Conservation (phyloP, 1,140 invertebrate species). For the Danaus melanippus region DNA sequence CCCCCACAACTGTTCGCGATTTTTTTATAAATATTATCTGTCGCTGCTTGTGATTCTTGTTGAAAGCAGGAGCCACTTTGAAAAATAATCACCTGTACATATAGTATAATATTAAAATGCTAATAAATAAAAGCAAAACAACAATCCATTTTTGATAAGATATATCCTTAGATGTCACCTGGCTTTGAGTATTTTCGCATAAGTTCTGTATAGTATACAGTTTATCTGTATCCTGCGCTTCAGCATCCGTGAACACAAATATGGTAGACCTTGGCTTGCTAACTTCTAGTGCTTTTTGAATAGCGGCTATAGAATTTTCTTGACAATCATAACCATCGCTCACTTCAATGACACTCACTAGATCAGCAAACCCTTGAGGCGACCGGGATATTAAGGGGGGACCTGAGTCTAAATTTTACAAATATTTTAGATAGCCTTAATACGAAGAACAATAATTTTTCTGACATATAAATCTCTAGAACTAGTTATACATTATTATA, state of each 20-base stretch:
- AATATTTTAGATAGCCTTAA: too few relatives aligned
- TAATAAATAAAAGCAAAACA: too few relatives aligned
- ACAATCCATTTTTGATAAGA: too few relatives aligned
- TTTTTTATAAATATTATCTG: slow-evolving; percentile 36
- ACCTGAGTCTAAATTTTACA: slow-evolving; percentile 6
- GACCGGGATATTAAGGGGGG: slow-evolving; percentile 10
- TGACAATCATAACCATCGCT: slow-evolving; percentile 77
- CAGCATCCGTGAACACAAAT: slow-evolving; percentile 79
- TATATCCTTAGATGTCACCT: too few relatives aligned
- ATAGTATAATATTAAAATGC: too few relatives aligned
- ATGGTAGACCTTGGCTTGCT: slow-evolving; percentile 75
- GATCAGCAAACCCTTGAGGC: slow-evolving; percentile 24
- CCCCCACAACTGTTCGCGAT: slow-evolving; percentile 39
- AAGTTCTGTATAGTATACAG: slow-evolving; percentile 28
- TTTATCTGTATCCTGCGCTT: slow-evolving; percentile 53
- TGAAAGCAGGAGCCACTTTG: slow-evolving; percentile 34
- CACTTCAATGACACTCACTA: slow-evolving; percentile 68
- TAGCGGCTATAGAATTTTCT: slow-evolving; percentile 75
- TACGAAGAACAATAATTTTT: too few relatives aligned
- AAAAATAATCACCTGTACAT: slow-evolving; percentile 43
- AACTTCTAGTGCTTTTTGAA: slow-evolving; percentile 74
- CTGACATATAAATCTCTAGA: too few relatives aligned
- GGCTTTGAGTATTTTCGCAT: slow-evolving; percentile 29
- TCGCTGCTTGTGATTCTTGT: not conserved
- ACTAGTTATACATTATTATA: too few relatives aligned